Conservation (phyloP, 2,797 vertebrate species). For the Enteromius treurensis region DNA sequence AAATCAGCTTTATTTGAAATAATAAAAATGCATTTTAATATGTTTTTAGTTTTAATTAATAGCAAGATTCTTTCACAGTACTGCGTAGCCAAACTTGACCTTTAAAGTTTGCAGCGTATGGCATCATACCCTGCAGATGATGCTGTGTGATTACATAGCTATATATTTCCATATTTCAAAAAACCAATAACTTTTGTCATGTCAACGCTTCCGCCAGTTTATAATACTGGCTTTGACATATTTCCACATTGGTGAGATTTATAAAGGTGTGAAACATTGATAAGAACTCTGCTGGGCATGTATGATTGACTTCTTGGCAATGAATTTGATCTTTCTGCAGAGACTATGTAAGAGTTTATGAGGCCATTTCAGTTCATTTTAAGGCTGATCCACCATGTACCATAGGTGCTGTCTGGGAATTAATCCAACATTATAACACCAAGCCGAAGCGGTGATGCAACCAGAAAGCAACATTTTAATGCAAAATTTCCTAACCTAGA, state of each 20-base stretch:
- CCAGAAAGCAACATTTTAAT: slow-evolving; percentile 54
- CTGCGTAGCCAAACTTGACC: background rate
- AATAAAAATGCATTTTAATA: background rate
- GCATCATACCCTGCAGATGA: slow-evolving; percentile 19
- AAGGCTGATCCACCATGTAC: slow-evolving; percentile 28
- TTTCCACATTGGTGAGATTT: slow-evolving; percentile 21
- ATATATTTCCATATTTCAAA: slow-evolving; percentile 13
- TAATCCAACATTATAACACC: slow-evolving; percentile 58
- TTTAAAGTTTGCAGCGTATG: slow-evolving; percentile 15
- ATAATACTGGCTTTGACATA: slow-evolving; percentile 16
- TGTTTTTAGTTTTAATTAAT: background rate
- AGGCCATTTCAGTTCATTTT: slow-evolving; percentile 35
- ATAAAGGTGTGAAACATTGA: slow-evolving; percentile 39
- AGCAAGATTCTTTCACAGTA: background rate
- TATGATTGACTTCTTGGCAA: slow-evolving; percentile 44
- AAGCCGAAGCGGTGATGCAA: slow-evolving; percentile 70
- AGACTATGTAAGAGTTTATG: slow-evolving; percentile 20
- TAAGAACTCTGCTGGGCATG: slow-evolving; percentile 36
- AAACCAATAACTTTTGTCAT: slow-evolving; percentile 25
- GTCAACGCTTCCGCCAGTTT: slow-evolving; percentile 3
- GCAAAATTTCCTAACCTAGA: slow-evolving; percentile 46
- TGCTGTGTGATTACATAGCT: slow-evolving; percentile 8
- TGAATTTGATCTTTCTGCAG: slow-evolving; percentile 16
- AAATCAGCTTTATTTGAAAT: background rate
- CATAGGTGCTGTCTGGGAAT: slow-evolving; percentile 60